Evolutionary conservation across 2,888 invertebrate species (phyloP), one percentile per base, ranked within the genome.

Genomic region (Nemapogon koenigi): DNA sequence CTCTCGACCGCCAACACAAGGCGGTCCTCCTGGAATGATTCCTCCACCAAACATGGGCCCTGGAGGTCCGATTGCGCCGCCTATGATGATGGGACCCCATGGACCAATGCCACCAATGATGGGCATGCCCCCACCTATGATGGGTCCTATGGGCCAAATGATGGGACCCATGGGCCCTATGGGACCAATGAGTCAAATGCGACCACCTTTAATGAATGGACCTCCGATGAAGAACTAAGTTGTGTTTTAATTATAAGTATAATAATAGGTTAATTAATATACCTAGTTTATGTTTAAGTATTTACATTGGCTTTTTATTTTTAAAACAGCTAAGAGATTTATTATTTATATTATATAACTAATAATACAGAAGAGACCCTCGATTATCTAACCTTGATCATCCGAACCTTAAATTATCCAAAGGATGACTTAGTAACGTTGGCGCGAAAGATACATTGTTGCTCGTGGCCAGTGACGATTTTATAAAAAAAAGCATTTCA

Each of bases 81-180:
- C 87, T 1, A 90, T 90, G 88, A 90, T 90, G 85, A 89, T 91
- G 86, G 83, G 88, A 47, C 90, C 90, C 2, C 90, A 89, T 14
- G 87, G 89, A 37, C 89, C 88, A 3, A 88, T 88, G 81, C 89
- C 89, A 76, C 88, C 88, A 3, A 86, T 84, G 60, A 87, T 87
- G 86, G 85, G 84, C 45, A 83, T 84, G 55, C 79, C 83, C 29
- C 83, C 83, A 17, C 80, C 85, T 42, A 88, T 86, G 54, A 86
- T 90, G 81, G 89, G 89, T 2, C 86, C 86, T 2, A 81, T 86
- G 75, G 82, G 81, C 2, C 67, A 62, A 1, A 70, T 71, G 67
- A 72, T 75, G 73, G 76, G 79, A 15, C 73, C 69, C 16, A 81
- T 83, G 69, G 84, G 85, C 1, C 83, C 79, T 1, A 84, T 84